These are phyloP conservation scores for Camelus bactrianus DNA, from an alignment of 2,113 vertebrate genomes.

Conservation along the genomic window DNA sequence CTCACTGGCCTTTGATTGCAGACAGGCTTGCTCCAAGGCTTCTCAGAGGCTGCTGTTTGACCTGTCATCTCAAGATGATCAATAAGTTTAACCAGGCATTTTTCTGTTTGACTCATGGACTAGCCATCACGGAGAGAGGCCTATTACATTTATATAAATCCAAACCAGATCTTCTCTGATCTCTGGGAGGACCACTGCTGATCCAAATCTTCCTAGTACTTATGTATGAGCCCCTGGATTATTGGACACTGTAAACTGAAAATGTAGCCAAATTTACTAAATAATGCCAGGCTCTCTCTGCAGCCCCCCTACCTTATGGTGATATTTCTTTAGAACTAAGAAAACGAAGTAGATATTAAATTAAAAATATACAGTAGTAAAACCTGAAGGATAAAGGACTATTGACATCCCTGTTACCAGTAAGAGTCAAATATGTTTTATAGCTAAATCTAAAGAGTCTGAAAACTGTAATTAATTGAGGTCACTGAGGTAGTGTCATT, in stretches of 20 bases:
- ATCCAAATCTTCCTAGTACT: not conserved
- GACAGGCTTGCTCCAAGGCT: not conserved
- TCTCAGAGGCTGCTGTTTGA: not conserved
- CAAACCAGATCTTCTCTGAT: constrained; percentile 25
- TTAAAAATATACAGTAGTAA: constrained; percentile 31
- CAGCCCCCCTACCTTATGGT: not conserved
- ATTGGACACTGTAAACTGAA: not conserved
- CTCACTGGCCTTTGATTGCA: not conserved
- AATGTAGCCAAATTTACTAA: constrained; percentile 3
- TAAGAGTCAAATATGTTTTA: not conserved
- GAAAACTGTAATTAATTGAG: not conserved
- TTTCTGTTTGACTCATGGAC: constrained; percentile 37
- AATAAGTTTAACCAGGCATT: not conserved
- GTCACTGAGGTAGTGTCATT: not conserved
- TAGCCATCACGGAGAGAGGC: not conserved
- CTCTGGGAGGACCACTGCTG: not conserved
- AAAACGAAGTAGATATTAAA: constrained; percentile 18
- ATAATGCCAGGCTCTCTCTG: not conserved
- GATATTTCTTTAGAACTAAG: not conserved
- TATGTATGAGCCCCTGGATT: not conserved
- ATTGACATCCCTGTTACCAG: not conserved
- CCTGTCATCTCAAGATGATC: constrained; percentile 32
- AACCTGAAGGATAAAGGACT: not conserved
- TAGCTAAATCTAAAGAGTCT: not conserved
- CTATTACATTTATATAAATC: not conserved